Evolutionary conservation across 2,113 vertebrate species (phyloP), one percentile per base, ranked within the genome.

Genomic region (Chamaea fasciata): DNA sequence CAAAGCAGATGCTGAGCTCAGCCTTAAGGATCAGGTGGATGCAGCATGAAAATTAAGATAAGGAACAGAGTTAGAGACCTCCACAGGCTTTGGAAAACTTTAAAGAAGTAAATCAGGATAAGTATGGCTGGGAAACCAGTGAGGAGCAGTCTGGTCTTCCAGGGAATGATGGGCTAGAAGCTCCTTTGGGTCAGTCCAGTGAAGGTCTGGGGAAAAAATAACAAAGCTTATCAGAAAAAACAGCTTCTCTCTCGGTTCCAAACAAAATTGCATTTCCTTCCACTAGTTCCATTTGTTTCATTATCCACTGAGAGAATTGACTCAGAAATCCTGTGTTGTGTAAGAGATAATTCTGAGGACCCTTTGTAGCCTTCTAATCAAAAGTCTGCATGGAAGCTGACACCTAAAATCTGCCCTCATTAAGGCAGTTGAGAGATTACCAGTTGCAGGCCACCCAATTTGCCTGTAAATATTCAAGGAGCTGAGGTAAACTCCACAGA

Each of bases 351-450:
- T 93, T 77, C 90, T 63, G 21, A 90, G 59, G 64, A 88, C 73
- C 69, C 78, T 92, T 87, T 89, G 89, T 91, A 79, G 81, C 83
- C 50, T 90, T 94, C 76, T 92, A 77, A 96, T 95, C 91, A 91
- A 59, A 77, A 83, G 68, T 90, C 82, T 96, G 41, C 41, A 2
- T 57, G 79, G 87, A 90, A 71, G 82, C 91, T 79, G 92, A 87
- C 92, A 87, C 87, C 74, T 92, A 7, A 84, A 73, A 78, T 94
- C 92, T 96, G 73, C 80, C 83, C 89, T 95, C 65, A 86, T 95
- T 92, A 96, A 87, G 83, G 55, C 7, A 11, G 77, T 37, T 71
- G 80, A 83, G 94, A 84, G 92, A 95, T 83, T 93, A 90, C 76
- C 64, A 24, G 64, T 81, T 88, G 59, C 71, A 83, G 83, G 52